Conservation (phyloP, 2,113 vertebrate species). For the Poecile atricapillus region DNA sequence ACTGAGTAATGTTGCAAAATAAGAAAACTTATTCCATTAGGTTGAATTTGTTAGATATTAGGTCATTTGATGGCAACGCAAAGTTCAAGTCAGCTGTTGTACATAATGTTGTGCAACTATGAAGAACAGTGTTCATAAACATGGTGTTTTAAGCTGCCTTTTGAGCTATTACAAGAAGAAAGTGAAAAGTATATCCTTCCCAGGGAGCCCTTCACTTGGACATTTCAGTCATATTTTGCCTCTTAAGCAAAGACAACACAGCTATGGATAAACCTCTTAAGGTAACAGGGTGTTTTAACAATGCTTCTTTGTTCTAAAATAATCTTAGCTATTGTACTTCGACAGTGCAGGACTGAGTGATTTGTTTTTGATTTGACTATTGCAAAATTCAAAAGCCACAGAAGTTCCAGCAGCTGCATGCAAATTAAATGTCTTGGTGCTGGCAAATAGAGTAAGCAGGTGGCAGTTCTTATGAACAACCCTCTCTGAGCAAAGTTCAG, state of each 20-base stretch:
- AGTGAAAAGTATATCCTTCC: not conserved
- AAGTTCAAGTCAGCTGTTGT: not conserved
- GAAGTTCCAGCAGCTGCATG: slow-evolving; percentile 46
- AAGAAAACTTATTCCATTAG: not conserved
- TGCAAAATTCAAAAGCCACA: slow-evolving; percentile 36
- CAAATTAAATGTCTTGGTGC: slow-evolving; percentile 37
- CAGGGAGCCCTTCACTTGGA: not conserved
- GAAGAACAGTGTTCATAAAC: not conserved
- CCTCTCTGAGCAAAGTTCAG: not conserved
- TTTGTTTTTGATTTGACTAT: slow-evolving; percentile 63
- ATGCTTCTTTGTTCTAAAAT: not conserved
- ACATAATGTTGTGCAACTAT: not conserved
- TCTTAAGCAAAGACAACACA: not conserved
- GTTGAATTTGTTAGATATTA: not conserved
- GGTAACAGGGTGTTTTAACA: not conserved
- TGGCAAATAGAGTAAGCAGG: not conserved
- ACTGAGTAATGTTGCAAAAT: not conserved
- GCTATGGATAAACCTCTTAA: not conserved
- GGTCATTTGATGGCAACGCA: not conserved
- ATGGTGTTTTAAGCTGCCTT: not conserved
- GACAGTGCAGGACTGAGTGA: not conserved
- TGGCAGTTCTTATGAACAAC: not conserved
- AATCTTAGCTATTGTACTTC: not conserved
- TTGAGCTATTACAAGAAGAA: not conserved
- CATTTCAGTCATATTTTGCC: not conserved